Evolutionary conservation across 2,113 vertebrate genomes (phyloP).

Genomic region (Ctenomys sociabilis): DNA sequence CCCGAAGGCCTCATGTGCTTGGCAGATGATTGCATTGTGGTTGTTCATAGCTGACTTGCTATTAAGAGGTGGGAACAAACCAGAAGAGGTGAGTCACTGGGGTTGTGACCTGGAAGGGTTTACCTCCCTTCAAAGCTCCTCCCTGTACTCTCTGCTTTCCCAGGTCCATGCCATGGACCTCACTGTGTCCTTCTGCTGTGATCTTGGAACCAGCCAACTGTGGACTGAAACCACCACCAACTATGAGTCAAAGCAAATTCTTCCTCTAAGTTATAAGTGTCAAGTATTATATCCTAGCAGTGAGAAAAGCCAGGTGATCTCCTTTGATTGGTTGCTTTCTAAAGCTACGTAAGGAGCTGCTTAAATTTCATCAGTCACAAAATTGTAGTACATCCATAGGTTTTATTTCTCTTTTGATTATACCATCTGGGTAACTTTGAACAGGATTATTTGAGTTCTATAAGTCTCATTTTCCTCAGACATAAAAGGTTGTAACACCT

Average conservation of each 20-base stretch:
- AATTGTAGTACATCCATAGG: fast-evolving
- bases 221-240: background rate
- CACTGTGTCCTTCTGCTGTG: too few species aligned
- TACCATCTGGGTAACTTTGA: fast-evolving
- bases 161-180: background rate
- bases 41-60: background rate
- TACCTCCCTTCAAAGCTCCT: background rate
- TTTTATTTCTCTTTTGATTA: background rate
- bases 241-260: background rate
- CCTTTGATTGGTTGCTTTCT: background rate
- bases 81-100: background rate
- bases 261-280: background rate
- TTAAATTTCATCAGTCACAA: background rate
- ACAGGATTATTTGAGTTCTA: background rate
- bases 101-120: background rate
- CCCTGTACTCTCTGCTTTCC: background rate
- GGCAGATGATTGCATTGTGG: background rate
- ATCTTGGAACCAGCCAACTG: background rate
- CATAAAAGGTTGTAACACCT: background rate
- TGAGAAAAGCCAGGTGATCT: background rate
- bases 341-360: background rate
- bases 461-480: background rate
- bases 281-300: background rate
- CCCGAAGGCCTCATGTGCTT: background rate
- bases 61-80: background rate